Percentiles rank a stretch among this genome's conserved stretches.
These are phyloP conservation scores for Candoia aspera DNA, from an alignment of 2,113 vertebrate genomes.

Conservation along the genomic window DNA sequence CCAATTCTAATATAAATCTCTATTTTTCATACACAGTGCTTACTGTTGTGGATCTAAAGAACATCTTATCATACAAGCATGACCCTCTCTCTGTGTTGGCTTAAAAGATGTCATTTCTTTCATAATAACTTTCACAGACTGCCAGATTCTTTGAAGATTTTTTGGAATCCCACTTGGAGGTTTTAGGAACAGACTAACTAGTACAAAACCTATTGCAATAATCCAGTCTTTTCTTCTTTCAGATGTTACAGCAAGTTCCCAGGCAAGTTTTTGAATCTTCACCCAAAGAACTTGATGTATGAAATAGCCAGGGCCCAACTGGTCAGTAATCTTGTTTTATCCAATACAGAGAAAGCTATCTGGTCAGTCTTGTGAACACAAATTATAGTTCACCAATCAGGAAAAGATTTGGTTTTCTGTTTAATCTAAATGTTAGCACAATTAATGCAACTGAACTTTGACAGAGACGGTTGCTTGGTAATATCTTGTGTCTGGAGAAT, in stretches of 20 bases:
- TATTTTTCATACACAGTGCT: neutral
- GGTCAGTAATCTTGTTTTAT: slow-evolving; percentile 30
- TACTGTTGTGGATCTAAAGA: neutral
- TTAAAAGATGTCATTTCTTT: neutral
- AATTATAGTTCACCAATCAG: neutral
- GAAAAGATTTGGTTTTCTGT: neutral
- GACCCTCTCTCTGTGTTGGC: neutral
- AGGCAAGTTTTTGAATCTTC: slow-evolving; percentile 33
- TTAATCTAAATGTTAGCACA: neutral
- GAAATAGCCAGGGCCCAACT: slow-evolving; percentile 37
- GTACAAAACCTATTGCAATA: neutral
- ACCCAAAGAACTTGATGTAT: slow-evolving; percentile 38
- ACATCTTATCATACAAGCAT: neutral
- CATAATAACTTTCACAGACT: neutral
- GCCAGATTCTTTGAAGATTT: neutral
- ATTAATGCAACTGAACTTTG: neutral
- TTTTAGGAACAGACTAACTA: neutral
- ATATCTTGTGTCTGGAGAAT: neutral
- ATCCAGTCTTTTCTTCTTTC: slow-evolving; percentile 7
- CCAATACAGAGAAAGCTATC: slow-evolving; percentile 19
- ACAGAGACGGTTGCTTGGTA: too few relatives aligned
- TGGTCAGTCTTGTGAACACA: slow-evolving; percentile 7
- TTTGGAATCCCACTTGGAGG: neutral
- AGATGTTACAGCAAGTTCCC: slow-evolving; percentile 5
- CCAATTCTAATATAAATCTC: neutral